These are phyloP conservation scores for Adoxophyes honmai DNA, from an alignment of 1,140 invertebrate species.

Conservation along the genomic window DNA sequence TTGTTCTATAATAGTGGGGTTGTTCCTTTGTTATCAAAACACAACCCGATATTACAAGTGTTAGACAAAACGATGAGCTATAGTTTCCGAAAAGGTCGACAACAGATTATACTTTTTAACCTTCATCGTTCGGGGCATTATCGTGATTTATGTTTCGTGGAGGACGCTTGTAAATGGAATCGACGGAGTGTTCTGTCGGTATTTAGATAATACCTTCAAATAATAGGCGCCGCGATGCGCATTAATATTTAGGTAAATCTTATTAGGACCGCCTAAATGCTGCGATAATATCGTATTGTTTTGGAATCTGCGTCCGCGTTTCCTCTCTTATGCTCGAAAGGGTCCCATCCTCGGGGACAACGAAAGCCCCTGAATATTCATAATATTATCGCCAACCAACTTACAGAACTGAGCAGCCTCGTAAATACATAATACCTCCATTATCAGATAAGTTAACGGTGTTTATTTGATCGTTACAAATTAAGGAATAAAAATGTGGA, in stretches of 20 bases:
- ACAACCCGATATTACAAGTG: constrained; percentile 34
- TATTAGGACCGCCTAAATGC: constrained; percentile 72
- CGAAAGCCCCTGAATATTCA: constrained; percentile 59
- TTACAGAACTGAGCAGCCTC: constrained; percentile 46
- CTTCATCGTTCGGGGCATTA: background rate
- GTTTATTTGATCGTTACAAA: background rate
- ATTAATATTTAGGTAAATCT: constrained; percentile 75
- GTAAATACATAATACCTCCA: constrained; percentile 46
- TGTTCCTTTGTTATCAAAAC: constrained; percentile 48
- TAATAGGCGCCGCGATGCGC: constrained; percentile 69
- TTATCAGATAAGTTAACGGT: constrained; percentile 31
- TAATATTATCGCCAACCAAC: constrained; percentile 57
- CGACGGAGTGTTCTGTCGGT: constrained; percentile 36
- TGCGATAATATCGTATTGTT: constrained; percentile 75
- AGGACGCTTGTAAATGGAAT: constrained; percentile 32
- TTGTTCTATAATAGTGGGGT: constrained; percentile 58
- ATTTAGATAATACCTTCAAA: constrained; percentile 67
- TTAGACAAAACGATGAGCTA: constrained; percentile 27
- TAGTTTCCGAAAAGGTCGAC: constrained; percentile 26
- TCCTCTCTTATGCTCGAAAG: constrained; percentile 69
- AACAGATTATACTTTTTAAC: constrained; percentile 4
- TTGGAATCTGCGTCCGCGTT: constrained; percentile 65
- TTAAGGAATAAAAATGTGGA: background rate
- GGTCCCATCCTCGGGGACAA: constrained; percentile 59
- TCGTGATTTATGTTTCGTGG: constrained; percentile 16